Evolutionary conservation across 2,888 invertebrate genomes (phyloP).

Genomic region (Autographa gamma): DNA sequence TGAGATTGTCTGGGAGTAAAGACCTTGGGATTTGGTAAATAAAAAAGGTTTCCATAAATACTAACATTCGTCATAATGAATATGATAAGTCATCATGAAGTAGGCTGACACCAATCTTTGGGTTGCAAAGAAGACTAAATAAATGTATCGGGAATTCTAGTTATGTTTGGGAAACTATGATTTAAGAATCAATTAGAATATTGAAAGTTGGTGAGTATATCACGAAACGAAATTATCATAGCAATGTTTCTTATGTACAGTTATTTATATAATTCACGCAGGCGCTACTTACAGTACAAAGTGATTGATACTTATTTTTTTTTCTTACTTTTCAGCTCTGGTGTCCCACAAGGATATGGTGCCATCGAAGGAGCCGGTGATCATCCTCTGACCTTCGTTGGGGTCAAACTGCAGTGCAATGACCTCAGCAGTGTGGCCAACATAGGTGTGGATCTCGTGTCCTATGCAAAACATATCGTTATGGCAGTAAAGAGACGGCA

Average conservation of each 20-base stretch:
- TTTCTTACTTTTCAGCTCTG: conserved; percentile 89
- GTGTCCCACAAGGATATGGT: conserved; percentile 94
- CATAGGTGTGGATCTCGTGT: conserved; percentile 89
- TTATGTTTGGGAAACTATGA: too few species aligned
- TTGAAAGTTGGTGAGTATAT: too few species aligned
- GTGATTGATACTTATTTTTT: too few species aligned
- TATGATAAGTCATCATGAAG: too few species aligned
- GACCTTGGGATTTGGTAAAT: not conserved
- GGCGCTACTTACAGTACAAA: conserved; percentile 12
- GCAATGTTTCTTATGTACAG: not conserved
- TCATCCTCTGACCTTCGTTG: conserved; percentile 90
- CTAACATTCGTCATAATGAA: too few species aligned
- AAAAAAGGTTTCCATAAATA: too few species aligned
- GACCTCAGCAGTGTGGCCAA: conserved; percentile 93
- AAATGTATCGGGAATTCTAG: too few species aligned
- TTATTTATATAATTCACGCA: conserved; percentile 12
- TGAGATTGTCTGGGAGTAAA: not conserved
- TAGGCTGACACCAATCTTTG: too few species aligned
- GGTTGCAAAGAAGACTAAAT: too few species aligned
- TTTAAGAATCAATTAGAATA: too few species aligned
- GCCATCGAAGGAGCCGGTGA: conserved; percentile 94
- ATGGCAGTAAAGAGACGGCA: too few species aligned
- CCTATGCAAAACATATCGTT: conserved; percentile 73
- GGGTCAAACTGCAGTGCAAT: conserved; percentile 92
- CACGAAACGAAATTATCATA: not conserved